phyloP scores from a whole-genome alignment of 2,797 vertebrate species.

The Sebastes wilsoni region DNA sequence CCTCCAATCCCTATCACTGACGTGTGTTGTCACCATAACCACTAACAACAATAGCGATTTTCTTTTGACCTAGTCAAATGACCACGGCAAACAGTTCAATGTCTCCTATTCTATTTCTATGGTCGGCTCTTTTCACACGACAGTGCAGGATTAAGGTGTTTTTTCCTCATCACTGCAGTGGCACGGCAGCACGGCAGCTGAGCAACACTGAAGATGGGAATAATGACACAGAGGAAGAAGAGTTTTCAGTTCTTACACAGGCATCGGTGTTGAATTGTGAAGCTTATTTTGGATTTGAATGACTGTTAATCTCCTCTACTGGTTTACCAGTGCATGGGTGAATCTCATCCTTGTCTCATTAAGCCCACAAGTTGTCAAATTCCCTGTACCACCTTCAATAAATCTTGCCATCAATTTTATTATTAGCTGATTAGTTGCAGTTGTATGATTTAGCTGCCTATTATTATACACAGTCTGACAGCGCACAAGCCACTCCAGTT shows the following conservation, averaged over 20 bases:
- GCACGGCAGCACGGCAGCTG: neutral
- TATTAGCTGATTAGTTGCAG: neutral
- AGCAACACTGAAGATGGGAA: neutral
- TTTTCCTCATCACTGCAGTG: neutral
- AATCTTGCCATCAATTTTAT: neutral
- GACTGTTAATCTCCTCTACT: neutral
- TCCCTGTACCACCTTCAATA: neutral
- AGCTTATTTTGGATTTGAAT: neutral
- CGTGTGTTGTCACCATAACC: too few species aligned
- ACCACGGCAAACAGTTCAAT: too few species aligned
- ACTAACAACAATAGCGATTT: too few species aligned
- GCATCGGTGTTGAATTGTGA: neutral
- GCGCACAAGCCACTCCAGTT: fast-evolving
- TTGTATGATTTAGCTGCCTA: neutral
- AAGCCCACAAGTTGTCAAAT: neutral
- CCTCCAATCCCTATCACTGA: too few species aligned
- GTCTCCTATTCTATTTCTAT: too few species aligned
- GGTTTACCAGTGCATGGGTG: neutral
- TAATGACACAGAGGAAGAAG: neutral
- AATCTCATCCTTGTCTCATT: neutral
- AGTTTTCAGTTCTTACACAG: neutral
- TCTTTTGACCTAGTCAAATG: too few species aligned
- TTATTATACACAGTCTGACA: neutral
- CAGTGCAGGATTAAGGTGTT: too few species aligned
- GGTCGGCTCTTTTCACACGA: too few species aligned